Conservation (phyloP, 1,140 invertebrate genomes). For the Drosophila teissieri region DNA sequence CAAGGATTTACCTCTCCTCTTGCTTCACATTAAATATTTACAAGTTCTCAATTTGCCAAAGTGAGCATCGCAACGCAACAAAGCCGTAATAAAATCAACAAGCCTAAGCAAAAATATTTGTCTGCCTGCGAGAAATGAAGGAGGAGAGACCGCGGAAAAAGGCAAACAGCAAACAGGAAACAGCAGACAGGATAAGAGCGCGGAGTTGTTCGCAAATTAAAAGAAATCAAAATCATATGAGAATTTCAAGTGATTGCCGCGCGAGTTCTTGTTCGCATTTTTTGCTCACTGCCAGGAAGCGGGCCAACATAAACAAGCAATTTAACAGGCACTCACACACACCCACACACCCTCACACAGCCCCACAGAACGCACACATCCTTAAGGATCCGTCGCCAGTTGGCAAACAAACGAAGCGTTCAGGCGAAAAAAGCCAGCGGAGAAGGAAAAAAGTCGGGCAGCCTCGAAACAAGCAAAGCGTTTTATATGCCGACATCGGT, state of each 20-base stretch:
- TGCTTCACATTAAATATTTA: slow-evolving; percentile 57
- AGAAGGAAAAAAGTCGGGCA: slow-evolving; percentile 29
- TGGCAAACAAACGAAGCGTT: slow-evolving; percentile 82
- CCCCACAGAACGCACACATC: slow-evolving; percentile 34
- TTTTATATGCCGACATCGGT: slow-evolving; percentile 64
- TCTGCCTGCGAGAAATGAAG: slow-evolving; percentile 28
- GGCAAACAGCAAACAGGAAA: neutral
- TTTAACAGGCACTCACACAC: slow-evolving; percentile 72
- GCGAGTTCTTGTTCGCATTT: slow-evolving; percentile 34
- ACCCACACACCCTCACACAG: slow-evolving; percentile 8
- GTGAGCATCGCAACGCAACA: slow-evolving; percentile 66
- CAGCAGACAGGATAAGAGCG: too few relatives aligned
- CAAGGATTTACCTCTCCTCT: neutral
- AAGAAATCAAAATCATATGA: slow-evolving; percentile 82
- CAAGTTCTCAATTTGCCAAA: slow-evolving; percentile 64
- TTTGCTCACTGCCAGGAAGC: slow-evolving; percentile 34
- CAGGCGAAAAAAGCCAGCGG: slow-evolving; percentile 77
- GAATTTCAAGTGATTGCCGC: slow-evolving; percentile 71
- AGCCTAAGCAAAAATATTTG: slow-evolving; percentile 73
- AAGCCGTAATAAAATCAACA: slow-evolving; percentile 59
- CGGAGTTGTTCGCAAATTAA: slow-evolving; percentile 61
- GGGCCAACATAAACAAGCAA: slow-evolving; percentile 80
- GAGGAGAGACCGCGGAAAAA: slow-evolving; percentile 13
- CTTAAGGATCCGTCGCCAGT: slow-evolving; percentile 59
- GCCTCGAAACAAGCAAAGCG: slow-evolving; percentile 71